phyloP scores from a whole-genome alignment of 2,888 invertebrate species.

The Odontothrips loti region DNA sequence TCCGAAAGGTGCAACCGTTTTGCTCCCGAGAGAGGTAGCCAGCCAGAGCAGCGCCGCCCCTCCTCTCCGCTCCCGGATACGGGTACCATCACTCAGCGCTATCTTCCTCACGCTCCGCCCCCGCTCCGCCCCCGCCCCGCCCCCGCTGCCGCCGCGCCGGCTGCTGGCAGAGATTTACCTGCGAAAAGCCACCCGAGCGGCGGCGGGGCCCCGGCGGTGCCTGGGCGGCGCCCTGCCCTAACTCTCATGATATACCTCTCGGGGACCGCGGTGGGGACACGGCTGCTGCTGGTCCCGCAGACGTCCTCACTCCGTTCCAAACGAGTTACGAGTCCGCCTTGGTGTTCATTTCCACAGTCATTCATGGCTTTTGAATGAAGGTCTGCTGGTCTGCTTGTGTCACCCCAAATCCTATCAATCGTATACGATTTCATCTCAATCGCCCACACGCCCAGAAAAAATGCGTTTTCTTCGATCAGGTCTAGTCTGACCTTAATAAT shows the following conservation, averaged over 20 bases:
- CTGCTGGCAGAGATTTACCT: conserved; percentile 3
- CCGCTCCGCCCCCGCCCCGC: background rate
- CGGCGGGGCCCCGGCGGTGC: background rate
- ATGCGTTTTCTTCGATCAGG: no score
- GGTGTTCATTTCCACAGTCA: no score
- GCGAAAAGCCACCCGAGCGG: background rate
- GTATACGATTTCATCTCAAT: no score
- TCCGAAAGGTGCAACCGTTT: background rate
- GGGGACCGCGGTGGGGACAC: background rate
- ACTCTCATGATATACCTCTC: no score
- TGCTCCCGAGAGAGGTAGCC: background rate
- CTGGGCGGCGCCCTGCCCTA: background rate
- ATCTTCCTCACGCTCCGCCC: background rate
- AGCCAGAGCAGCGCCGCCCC: background rate
- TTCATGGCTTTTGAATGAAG: no score
- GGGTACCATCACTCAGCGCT: conserved; percentile 22
- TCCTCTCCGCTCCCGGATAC: background rate
- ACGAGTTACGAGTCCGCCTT: background rate
- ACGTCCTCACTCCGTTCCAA: background rate
- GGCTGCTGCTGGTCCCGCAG: background rate
- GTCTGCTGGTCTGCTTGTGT: no score
- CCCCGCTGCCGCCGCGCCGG: background rate
- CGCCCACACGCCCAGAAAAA: no score
- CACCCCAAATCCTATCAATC: no score
- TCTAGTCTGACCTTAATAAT: no score